A percentile compares a stretch with the other conserved stretches of the same genome.
phyloP scores from a whole-genome alignment of 2,113 vertebrate genomes.

The Rhabdornis inornatus region DNA sequence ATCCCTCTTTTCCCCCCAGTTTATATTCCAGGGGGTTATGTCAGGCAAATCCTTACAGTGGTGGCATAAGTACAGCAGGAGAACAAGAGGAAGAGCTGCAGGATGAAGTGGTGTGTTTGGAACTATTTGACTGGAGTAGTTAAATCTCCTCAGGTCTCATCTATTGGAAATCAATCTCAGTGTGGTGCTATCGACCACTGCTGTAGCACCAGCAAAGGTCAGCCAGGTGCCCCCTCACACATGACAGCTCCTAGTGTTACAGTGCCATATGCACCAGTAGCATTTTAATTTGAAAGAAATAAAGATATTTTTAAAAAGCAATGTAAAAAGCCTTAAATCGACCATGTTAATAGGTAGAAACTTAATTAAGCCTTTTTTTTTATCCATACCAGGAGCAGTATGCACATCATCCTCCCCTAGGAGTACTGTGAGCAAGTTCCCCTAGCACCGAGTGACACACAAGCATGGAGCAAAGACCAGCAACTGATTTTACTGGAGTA shows the following conservation, averaged over 20 bases:
- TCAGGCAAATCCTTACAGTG: not conserved
- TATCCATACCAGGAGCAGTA: not conserved
- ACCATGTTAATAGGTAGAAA: not conserved
- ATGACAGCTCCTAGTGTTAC: not conserved
- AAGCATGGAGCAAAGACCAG: not conserved
- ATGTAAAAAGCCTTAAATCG: not conserved
- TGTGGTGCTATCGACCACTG: accelerated
- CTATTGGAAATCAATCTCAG: not conserved
- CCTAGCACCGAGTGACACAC: not conserved
- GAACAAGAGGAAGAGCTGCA: not conserved
- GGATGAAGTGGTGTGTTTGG: not conserved
- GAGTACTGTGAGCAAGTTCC: not conserved
- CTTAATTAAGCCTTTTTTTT: not conserved
- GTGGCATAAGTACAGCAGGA: not conserved
- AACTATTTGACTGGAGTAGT: not conserved
- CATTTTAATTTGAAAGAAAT: not conserved
- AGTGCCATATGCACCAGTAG: accelerated
- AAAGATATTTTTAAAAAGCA: not conserved
- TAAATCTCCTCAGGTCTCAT: not conserved
- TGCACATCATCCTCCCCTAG: accelerated
- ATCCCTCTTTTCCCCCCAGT: not conserved
- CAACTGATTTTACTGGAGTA: not conserved
- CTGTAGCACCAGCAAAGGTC: not conserved
- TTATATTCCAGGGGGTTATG: not conserved
- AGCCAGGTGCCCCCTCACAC: not conserved